These are phyloP conservation scores for Oreortyx pictus DNA, from an alignment of 2,797 vertebrate genomes.

Conservation along the genomic window DNA sequence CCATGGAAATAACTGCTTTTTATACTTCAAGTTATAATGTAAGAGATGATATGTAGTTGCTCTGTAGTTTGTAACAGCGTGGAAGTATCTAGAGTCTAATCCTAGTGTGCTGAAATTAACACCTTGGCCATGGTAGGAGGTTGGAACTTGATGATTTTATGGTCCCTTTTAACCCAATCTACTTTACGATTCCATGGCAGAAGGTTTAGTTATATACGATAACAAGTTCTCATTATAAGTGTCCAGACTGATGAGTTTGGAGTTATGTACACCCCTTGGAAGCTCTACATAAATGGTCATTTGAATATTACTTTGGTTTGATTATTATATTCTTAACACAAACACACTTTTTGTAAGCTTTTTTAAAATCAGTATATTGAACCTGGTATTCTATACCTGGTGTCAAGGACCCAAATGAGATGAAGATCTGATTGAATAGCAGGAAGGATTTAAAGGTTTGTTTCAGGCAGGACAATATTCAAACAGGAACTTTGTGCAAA, in stretches of 20 bases:
- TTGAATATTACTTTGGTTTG: background rate
- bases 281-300: background rate
- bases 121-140: too few species aligned
- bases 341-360: background rate
- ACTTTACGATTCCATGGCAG: background rate
- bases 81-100: background rate
- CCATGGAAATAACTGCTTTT: background rate
- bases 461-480: background rate
- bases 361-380: background rate
- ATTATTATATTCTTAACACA: background rate
- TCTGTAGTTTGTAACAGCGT: background rate
- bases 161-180: too few species aligned
- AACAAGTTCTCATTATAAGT: background rate
- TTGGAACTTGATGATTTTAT: too few species aligned
- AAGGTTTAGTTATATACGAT: background rate
- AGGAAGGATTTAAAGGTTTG: background rate
- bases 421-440: background rate
- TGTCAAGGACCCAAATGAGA: fast-evolving
- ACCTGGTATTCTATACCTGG: background rate
- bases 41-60: background rate
- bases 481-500: background rate
- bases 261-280: background rate
- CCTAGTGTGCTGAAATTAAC: background rate
- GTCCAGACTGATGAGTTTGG: background rate
- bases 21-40: background rate